Evolutionary conservation across 2,888 invertebrate genomes (phyloP), one percentile per base, ranked within the genome.

Genomic region (Nymphalis urticae): DNA sequence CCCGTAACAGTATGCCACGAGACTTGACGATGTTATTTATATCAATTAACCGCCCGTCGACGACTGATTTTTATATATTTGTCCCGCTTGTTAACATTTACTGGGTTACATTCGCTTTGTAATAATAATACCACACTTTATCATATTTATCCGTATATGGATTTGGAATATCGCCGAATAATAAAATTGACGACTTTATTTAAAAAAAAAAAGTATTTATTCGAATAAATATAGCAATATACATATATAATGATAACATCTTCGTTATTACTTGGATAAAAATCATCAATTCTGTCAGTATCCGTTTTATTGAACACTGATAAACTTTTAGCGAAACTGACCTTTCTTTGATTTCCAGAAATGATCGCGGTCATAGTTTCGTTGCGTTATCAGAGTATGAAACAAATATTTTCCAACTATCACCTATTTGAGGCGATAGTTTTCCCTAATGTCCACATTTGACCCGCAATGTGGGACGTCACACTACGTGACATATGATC

Each of bases 401-500:
- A 58, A 36, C 42, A 42, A 19, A 58, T 8, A 32, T 58, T 42
- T 58, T 58, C 27, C 58, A 58, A 58, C n/a, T 36, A 10, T 42
- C 13, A 13, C 4, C 42, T 13, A 13, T 42, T 42, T 13, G 42
- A 4, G 42, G 13, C 42, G 42, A 42, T 42, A 42, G 36, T 64
- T 64, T 67, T 67, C 61, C 60, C 47, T 61, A 58, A 58, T 63
- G 69, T 32, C 42, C 42, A 42, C 58, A 63, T 27, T 48, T 50
- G 70, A 62, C 60, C 68, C 68, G 48, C 53, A 87, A 87, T 83
- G 86, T 85, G 82, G 86, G 82, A 85, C 85, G 84, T 81, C 83
- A 83, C 83, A 81, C 83, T 85, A 88, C 87, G 87, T 87, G 88
- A 84, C 85, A 83, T 84, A 81, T 83, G 77, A 74, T 74, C 76